Conservation (phyloP, 2,797 vertebrate species). For the Esox lucius region DNA sequence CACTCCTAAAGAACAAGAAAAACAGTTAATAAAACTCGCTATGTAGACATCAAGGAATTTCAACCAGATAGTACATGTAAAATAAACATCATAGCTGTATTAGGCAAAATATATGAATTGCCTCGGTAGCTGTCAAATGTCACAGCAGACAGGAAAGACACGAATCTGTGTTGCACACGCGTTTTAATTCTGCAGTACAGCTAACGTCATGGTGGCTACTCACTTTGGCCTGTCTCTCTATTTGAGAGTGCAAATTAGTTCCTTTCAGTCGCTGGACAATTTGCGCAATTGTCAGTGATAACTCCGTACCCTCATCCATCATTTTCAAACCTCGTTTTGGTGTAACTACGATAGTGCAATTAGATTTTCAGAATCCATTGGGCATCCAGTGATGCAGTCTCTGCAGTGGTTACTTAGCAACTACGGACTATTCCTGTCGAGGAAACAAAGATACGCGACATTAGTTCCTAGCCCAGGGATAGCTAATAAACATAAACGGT, state of each 20-base stretch:
- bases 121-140: neutral
- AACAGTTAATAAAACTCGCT: neutral
- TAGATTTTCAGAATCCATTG: neutral
- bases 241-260: conserved; percentile 86
- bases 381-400: conserved; percentile 35
- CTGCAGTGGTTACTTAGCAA: conserved; percentile 70
- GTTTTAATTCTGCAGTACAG: neutral
- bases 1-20: conserved; percentile 75
- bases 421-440: conserved; percentile 30
- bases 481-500: neutral
- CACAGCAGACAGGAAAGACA: conserved; percentile 11
- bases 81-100: neutral
- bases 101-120: neutral
- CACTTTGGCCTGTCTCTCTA: conserved; percentile 94
- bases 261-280: conserved; percentile 89
- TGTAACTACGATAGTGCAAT: neutral
- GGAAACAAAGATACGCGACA: conserved; percentile 57
- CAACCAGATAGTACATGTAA: neutral
- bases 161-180: conserved; percentile 7
- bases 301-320: conserved; percentile 82
- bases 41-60: neutral
- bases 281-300: conserved; percentile 86
- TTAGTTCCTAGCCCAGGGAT: conserved; percentile 60
- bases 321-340: conserved; percentile 33
- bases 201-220: conserved; percentile 58